phyloP scores from a whole-genome alignment of 2,113 vertebrate genomes.

The Amphiprion percula region DNA sequence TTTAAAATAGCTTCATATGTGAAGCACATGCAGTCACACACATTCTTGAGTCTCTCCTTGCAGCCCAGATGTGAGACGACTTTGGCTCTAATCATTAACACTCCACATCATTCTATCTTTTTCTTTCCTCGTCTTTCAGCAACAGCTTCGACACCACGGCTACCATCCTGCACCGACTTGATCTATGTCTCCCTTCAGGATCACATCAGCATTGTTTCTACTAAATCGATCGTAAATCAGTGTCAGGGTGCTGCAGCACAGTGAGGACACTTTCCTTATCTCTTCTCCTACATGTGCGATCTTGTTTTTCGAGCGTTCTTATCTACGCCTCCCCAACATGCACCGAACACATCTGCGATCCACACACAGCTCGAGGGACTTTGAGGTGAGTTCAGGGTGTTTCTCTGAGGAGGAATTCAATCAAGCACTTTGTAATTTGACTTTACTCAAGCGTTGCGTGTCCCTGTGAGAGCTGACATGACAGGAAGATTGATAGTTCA shows the following conservation, averaged over 20 bases:
- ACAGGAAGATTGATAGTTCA: constrained; percentile 32
- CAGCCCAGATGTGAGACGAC: neutral
- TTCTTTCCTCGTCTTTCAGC: neutral
- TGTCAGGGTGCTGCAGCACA: neutral
- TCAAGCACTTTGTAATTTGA: constrained; percentile 14
- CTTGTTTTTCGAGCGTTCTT: constrained; percentile 60
- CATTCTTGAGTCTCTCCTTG: too few relatives aligned
- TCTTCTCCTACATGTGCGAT: constrained; percentile 57
- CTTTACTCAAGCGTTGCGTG: constrained; percentile 2
- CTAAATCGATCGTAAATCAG: constrained; percentile 37
- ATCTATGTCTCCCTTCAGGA: neutral
- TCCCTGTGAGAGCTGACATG: constrained; percentile 21
- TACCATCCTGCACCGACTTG: constrained; percentile 60
- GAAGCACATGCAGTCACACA: too few relatives aligned
- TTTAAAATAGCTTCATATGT: too few relatives aligned
- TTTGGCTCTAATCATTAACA: neutral
- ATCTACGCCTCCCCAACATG: constrained; percentile 21
- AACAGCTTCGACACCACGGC: constrained; percentile 35
- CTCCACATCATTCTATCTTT: neutral
- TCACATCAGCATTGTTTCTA: constrained; percentile 8
- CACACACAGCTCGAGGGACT: constrained; percentile 37
- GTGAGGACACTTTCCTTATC: constrained; percentile 46
- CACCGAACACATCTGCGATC: constrained; percentile 18
- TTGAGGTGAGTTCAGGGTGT: neutral
- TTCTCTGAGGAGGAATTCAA: constrained; percentile 26